These are phyloP conservation scores for Scolopax mira DNA, from an alignment of 2,113 vertebrate species.

Conservation along the genomic window DNA sequence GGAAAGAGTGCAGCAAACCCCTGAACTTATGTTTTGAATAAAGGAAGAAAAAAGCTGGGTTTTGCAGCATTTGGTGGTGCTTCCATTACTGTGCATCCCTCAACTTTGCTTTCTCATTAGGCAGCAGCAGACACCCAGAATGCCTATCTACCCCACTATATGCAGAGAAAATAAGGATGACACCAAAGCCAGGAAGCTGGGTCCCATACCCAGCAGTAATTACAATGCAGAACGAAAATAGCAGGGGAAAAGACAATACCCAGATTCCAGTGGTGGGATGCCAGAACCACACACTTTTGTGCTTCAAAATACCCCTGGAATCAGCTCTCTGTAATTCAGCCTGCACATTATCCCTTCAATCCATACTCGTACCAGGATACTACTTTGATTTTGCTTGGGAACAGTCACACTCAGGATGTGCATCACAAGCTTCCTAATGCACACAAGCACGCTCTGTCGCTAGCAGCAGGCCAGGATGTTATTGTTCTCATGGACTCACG, in stretches of 20 bases:
- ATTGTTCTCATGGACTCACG: constrained; percentile 2
- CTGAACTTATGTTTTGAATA: neutral
- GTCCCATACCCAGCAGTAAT: neutral
- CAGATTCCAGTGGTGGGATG: neutral
- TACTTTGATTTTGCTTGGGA: neutral
- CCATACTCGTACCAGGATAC: neutral
- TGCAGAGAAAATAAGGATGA: neutral
- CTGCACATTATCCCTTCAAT: neutral
- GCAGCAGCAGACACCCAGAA: neutral
- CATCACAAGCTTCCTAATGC: neutral
- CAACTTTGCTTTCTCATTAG: neutral
- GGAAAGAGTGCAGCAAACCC: neutral
- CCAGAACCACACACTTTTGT: neutral
- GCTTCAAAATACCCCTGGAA: neutral
- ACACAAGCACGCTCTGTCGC: neutral
- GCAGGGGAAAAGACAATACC: neutral
- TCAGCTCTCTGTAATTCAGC: neutral
- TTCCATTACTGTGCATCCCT: neutral
- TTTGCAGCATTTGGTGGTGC: neutral
- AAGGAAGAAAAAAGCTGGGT: neutral
- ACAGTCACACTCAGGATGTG: neutral
- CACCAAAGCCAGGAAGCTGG: neutral
- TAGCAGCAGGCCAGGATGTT: constrained; percentile 38
- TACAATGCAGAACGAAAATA: neutral
- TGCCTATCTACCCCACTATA: neutral